A percentile compares a stretch with the other conserved stretches of the same genome.
phyloP scores from a whole-genome alignment of 2,113 vertebrate genomes.

The Mirza zaza region DNA sequence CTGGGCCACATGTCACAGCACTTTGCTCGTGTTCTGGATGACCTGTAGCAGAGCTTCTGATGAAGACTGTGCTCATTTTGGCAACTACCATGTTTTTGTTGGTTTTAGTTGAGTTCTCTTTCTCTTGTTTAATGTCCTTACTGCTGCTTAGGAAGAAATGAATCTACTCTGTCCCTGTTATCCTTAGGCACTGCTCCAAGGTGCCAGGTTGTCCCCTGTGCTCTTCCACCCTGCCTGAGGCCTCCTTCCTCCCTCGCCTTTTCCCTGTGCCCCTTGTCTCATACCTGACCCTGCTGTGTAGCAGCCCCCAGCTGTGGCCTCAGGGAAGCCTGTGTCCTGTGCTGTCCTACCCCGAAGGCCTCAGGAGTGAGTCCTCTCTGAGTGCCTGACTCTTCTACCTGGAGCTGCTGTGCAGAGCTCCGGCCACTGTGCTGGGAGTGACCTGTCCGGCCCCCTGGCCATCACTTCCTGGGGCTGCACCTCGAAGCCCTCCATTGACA shows the following conservation, averaged over 20 bases:
- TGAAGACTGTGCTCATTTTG: neutral
- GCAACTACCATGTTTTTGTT: neutral
- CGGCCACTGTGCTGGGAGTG: neutral
- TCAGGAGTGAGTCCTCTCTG: neutral
- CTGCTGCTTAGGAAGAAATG: neutral
- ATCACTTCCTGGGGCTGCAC: neutral
- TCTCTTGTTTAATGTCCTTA: neutral
- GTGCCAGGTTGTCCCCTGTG: neutral
- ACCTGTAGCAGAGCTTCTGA: neutral
- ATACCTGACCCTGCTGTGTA: neutral
- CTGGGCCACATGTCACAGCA: too few relatives aligned
- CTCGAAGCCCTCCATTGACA: neutral
- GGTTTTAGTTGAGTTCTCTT: neutral
- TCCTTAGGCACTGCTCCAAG: neutral
- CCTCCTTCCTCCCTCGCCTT: neutral
- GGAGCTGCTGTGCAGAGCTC: neutral
- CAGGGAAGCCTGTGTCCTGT: neutral
- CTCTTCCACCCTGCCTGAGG: neutral
- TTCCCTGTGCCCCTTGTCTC: neutral
- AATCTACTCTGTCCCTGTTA: neutral
- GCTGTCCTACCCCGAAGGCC: neutral
- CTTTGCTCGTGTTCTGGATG: too few relatives aligned
- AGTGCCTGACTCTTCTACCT: neutral
- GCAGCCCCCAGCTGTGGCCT: neutral
- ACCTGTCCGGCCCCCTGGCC: neutral